Conservation (phyloP, 2,113 vertebrate genomes). For the Coptodon bakossiorum region DNA sequence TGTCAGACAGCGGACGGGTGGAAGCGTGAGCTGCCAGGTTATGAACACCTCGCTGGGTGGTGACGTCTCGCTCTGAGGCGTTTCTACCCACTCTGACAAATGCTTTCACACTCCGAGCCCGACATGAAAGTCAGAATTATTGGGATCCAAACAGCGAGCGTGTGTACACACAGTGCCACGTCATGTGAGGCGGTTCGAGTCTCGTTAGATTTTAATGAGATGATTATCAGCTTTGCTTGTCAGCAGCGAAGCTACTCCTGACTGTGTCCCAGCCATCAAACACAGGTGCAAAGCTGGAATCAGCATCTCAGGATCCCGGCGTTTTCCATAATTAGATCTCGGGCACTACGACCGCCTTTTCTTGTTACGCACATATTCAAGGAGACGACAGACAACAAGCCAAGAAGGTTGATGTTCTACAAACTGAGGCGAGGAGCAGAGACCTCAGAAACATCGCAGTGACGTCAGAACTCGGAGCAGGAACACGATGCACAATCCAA, state of each 20-base stretch:
- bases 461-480: neutral
- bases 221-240: neutral
- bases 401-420: neutral
- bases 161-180: neutral
- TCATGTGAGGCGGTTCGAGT: neutral
- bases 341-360: neutral
- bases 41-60: neutral
- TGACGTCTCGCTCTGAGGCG: neutral
- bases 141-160: neutral
- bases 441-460: neutral
- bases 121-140: neutral
- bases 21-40: neutral
- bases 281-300: neutral
- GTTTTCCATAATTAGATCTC: neutral
- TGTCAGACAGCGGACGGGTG: neutral
- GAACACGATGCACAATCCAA: neutral
- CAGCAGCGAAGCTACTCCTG: neutral
- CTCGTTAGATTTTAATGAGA: neutral
- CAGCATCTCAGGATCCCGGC: neutral
- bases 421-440: neutral
- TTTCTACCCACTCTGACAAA: neutral
- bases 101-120: rapidly evolving
- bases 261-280: neutral
- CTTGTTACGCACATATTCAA: neutral
- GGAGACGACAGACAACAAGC: neutral